Conservation (phyloP, 2,888 invertebrate species). For the Yponomeuta sedellus region DNA sequence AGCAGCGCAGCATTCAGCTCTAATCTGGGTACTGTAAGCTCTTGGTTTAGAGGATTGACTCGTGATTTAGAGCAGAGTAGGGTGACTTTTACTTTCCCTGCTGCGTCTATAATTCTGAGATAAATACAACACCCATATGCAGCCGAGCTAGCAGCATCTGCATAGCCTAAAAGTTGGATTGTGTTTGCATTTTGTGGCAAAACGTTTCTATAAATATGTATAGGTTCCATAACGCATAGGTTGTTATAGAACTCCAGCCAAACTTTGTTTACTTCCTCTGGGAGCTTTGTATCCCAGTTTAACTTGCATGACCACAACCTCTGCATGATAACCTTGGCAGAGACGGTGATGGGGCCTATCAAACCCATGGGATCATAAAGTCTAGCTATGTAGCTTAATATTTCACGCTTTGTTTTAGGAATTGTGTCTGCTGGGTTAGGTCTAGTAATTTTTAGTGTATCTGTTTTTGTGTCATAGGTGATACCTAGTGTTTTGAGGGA, state of each 20-base stretch:
- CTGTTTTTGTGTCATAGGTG: not conserved
- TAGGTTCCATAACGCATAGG: conserved; percentile 18
- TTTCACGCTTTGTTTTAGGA: conserved; percentile 8
- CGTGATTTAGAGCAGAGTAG: conserved; percentile 5
- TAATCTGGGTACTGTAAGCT: conserved; percentile 16
- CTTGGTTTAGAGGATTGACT: conserved; percentile 7
- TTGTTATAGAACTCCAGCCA: conserved; percentile 4
- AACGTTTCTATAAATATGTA: conserved; percentile 11
- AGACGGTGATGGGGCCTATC: conserved; percentile 4
- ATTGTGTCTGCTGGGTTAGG: not conserved
- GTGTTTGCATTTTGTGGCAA: not conserved
- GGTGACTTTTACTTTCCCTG: not conserved
- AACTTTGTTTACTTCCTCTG: not conserved
- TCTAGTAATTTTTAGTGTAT: not conserved
- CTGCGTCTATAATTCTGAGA: conserved; percentile 18
- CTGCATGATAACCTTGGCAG: conserved; percentile 4
- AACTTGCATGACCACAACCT: not conserved
- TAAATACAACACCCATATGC: conserved; percentile 24
- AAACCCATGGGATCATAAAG: conserved; percentile 13
- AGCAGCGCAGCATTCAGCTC: not conserved
- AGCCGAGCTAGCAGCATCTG: conserved; percentile 21
- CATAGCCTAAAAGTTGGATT: conserved; percentile 21
- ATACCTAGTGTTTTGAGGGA: conserved; percentile 7
- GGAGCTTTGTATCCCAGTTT: not conserved
- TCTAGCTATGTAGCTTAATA: conserved; percentile 12